Percentiles rank a stretch among this genome's conserved stretches.
These are phyloP conservation scores for Eupithecia pulchellata DNA, from an alignment of 2,888 invertebrate species.

Conservation along the genomic window DNA sequence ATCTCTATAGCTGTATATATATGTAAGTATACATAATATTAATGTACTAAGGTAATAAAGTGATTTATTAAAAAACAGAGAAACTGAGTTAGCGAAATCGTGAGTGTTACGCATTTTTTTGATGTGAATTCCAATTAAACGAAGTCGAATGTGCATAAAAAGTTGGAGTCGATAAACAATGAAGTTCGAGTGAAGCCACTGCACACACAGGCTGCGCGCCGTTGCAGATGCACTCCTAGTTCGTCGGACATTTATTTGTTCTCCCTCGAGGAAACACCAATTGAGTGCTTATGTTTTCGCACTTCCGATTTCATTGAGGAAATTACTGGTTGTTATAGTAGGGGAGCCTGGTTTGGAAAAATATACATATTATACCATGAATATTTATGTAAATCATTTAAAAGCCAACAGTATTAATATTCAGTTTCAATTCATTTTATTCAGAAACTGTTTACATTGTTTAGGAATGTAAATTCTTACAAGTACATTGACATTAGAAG, in stretches of 20 bases:
- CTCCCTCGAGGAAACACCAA: slow-evolving; percentile 35
- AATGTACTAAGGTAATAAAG: too few relatives aligned
- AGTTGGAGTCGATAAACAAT: slow-evolving; percentile 63
- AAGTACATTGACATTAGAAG: too few relatives aligned
- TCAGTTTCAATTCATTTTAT: too few relatives aligned
- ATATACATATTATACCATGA: too few relatives aligned
- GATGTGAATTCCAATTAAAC: slow-evolving; percentile 56
- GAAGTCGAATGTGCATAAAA: slow-evolving; percentile 67
- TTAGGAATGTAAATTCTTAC: too few relatives aligned
- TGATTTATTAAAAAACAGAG: slow-evolving; percentile 38
- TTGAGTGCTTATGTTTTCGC: slow-evolving; percentile 37
- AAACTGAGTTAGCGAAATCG: slow-evolving; percentile 66
- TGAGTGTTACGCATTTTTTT: slow-evolving; percentile 67
- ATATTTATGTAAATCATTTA: too few relatives aligned
- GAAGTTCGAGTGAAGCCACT: slow-evolving; percentile 60
- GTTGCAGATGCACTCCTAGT: background rate
- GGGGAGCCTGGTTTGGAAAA: background rate
- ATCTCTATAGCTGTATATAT: too few relatives aligned
- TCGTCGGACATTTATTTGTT: background rate
- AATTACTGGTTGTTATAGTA: slow-evolving; percentile 22
- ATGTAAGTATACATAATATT: too few relatives aligned
- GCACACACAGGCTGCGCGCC: slow-evolving; percentile 61
- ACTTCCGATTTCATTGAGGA: slow-evolving; percentile 30
- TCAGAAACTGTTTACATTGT: too few relatives aligned
- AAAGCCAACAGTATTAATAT: too few relatives aligned